Percentiles rank a stretch among this genome's conserved stretches.
phyloP scores from a whole-genome alignment of 1,140 invertebrate genomes.

The Megathymus violae region DNA sequence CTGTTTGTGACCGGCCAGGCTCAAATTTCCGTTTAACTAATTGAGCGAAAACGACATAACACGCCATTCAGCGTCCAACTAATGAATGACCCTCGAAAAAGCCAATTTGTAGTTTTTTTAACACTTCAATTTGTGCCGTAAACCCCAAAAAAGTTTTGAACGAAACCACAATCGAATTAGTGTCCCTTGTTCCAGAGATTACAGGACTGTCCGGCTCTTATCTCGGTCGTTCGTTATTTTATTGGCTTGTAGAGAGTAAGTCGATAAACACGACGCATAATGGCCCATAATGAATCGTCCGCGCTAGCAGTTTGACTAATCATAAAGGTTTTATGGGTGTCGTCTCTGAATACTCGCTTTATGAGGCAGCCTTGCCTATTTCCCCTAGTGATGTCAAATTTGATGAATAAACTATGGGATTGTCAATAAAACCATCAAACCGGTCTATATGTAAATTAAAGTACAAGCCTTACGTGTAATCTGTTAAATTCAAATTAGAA shows the following conservation, averaged over 20 bases:
- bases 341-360: constrained; percentile 67
- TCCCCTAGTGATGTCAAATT: constrained; percentile 42
- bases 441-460: constrained; percentile 23
- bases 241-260: constrained; percentile 80
- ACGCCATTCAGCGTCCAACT: constrained; percentile 72
- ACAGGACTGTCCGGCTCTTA: constrained; percentile 80
- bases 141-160: constrained; percentile 78
- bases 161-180: constrained; percentile 83
- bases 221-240: constrained; percentile 83
- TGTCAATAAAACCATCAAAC: constrained; percentile 44
- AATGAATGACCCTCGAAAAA: constrained; percentile 80
- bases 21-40: constrained; percentile 81
- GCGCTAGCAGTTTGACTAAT: constrained; percentile 79
- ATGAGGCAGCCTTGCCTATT: constrained; percentile 52
- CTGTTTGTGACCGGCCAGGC: constrained; percentile 61
- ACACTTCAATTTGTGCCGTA: constrained; percentile 82
- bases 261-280: constrained; percentile 82
- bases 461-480: constrained; percentile 12
- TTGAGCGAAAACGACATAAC: constrained; percentile 81
- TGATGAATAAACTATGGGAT: constrained; percentile 46
- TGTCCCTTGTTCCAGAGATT: constrained; percentile 83
- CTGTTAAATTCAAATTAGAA: constrained; percentile 8
- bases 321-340: constrained; percentile 81
- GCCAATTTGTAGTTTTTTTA: constrained; percentile 83
- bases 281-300: constrained; percentile 82